Conservation (phyloP, 53 echinoderm and acorn worm genomes). For the Crossaster papposus region DNA sequence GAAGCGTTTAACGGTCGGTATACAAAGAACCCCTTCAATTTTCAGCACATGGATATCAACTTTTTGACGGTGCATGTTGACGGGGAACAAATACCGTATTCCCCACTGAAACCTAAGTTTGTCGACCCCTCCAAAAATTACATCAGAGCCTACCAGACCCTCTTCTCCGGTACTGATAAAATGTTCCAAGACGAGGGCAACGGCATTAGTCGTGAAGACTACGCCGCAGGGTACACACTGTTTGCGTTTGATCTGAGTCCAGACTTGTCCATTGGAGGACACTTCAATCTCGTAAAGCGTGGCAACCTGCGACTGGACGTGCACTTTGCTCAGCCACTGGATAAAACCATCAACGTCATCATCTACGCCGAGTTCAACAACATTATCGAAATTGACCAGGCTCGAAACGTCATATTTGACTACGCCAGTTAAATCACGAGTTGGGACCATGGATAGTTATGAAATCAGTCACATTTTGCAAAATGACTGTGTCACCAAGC, state of each 20-base stretch:
- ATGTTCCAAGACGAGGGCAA: conserved; percentile 29
- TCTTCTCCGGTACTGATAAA: conserved; percentile 26
- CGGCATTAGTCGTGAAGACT: conserved; percentile 31
- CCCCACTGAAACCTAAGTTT: conserved; percentile 28
- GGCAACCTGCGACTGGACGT: conserved; percentile 63
- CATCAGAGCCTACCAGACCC: conserved; percentile 41
- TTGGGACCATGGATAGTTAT: conserved; percentile 21
- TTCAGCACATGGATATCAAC: conserved; percentile 67
- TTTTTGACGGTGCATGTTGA: conserved; percentile 36
- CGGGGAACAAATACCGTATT: conserved; percentile 35
- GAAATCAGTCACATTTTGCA: conserved; percentile 25
- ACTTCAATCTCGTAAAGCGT: not conserved
- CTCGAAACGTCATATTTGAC: conserved; percentile 63
- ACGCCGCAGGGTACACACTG: conserved; percentile 39
- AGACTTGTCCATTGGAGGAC: conserved; percentile 50
- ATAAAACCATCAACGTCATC: conserved; percentile 52
- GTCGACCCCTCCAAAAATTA: not conserved
- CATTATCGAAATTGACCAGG: conserved; percentile 58
- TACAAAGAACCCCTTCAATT: conserved; percentile 71
- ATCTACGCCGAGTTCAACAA: conserved; percentile 65
- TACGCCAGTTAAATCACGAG: conserved; percentile 10
- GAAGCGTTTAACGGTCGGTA: conserved; percentile 69
- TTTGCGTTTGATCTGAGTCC: conserved; percentile 56
- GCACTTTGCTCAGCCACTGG: conserved; percentile 46
- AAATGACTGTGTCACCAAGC: conserved; percentile 2